phyloP scores from a whole-genome alignment of 2,888 invertebrate genomes.

The Desoria tigrina region DNA sequence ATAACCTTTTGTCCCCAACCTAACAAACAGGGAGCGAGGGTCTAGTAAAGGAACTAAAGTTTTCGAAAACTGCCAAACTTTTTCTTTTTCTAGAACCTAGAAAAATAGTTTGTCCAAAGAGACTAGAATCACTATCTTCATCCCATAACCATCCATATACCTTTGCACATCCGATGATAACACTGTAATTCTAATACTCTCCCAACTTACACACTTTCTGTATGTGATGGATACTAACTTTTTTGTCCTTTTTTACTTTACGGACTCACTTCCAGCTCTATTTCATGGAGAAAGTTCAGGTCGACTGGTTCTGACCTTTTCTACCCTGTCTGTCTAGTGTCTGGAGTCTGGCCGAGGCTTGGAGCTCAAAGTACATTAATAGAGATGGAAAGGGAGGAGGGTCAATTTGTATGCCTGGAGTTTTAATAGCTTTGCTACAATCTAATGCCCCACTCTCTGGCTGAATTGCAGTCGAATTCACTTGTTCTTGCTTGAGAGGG shows the following conservation, averaged over 20 bases:
- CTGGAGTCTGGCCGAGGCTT: neutral
- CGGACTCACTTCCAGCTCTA: neutral
- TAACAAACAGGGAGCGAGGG: slow-evolving; percentile 4
- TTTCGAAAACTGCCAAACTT: slow-evolving; percentile 18
- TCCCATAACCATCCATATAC: neutral
- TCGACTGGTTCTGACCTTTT: neutral
- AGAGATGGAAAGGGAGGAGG: no score
- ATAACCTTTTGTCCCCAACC: slow-evolving; percentile 9
- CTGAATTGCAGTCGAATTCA: no score
- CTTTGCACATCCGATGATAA: no score
- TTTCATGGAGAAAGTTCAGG: slow-evolving; percentile 10
- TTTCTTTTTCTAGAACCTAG: neutral
- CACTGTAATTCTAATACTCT: no score
- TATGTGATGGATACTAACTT: no score
- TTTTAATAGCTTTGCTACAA: neutral
- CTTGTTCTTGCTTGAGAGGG: no score
- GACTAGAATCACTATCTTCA: neutral
- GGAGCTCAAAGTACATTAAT: neutral
- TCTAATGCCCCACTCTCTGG: no score
- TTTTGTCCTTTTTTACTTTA: neutral
- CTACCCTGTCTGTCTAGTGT: no score
- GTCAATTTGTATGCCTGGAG: neutral
- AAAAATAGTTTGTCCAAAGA: neutral
- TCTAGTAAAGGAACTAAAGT: neutral
- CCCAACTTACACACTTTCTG: no score